These are phyloP conservation scores for Magallana ariakensis DNA, from an alignment of 1,140 invertebrate genomes.

Conservation along the genomic window DNA sequence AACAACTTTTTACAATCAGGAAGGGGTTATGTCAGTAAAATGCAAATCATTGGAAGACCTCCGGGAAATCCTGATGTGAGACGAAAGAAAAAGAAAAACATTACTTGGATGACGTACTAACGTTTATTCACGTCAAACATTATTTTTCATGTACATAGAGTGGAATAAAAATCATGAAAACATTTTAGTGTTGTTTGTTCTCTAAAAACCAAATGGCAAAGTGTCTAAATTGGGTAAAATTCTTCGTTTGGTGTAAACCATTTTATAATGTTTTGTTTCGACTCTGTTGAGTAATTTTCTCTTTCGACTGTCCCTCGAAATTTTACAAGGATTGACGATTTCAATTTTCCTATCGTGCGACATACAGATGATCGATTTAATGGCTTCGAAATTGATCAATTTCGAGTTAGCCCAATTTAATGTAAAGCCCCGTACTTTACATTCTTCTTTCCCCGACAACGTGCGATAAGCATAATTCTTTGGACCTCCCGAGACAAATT, in stretches of 20 bases:
- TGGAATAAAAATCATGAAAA: not conserved
- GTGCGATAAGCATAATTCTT: slow-evolving; percentile 61
- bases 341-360: slow-evolving; percentile 36
- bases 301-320: slow-evolving; percentile 43
- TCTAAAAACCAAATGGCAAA: slow-evolving; percentile 50
- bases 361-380: slow-evolving; percentile 44
- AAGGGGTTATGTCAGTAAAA: slow-evolving; percentile 43
- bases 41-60: slow-evolving; percentile 32
- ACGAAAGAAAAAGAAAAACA: slow-evolving; percentile 37
- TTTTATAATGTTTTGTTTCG: slow-evolving; percentile 51
- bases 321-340: slow-evolving; percentile 47
- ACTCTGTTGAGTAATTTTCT: slow-evolving; percentile 38
- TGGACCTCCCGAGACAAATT: slow-evolving; percentile 45
- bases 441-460: slow-evolving; percentile 40
- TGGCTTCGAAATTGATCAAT: slow-evolving; percentile 55
- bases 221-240: slow-evolving; percentile 40
- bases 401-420: slow-evolving; percentile 49
- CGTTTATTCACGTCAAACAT: not conserved
- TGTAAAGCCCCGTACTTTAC: slow-evolving; percentile 62
- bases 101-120: slow-evolving; percentile 41
- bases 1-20: slow-evolving; percentile 36
- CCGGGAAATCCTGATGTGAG: not conserved
- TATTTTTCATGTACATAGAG: not conserved
- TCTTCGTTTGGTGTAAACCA: slow-evolving; percentile 52
- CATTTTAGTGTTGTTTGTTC: not conserved